A percentile compares a stretch with the other conserved stretches of the same genome.
Conservation (phyloP, 2,888 invertebrate species). For the Dioctria linearis region DNA sequence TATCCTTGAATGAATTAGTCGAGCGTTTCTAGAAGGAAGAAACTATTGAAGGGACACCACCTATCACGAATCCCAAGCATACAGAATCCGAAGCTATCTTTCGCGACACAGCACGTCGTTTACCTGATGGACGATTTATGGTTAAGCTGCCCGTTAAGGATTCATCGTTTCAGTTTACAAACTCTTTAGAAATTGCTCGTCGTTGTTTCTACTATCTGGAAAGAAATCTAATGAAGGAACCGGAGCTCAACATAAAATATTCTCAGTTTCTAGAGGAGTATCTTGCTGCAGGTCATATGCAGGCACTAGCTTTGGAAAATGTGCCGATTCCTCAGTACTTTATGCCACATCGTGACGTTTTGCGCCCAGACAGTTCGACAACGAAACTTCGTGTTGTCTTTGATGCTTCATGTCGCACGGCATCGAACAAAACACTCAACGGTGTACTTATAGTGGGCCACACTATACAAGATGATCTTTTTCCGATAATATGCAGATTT, state of each 20-base stretch:
- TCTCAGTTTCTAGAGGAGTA: conserved; percentile 48
- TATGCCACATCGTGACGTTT: conserved; percentile 54
- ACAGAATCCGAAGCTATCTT: too few species aligned
- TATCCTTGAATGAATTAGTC: background rate
- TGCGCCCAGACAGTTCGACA: conserved; percentile 44
- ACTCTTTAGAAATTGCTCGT: background rate
- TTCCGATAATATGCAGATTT: conserved; percentile 62
- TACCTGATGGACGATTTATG: background rate
- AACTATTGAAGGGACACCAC: background rate
- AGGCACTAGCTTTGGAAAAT: background rate
- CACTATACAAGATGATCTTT: conserved; percentile 57
- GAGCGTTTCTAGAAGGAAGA: conserved; percentile 22
- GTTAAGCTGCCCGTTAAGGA: background rate
- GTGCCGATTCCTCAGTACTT: conserved; percentile 13
- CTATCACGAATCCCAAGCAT: too few species aligned
- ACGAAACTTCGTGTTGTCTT: too few species aligned
- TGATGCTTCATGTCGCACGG: too few species aligned
- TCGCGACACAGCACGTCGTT: too few species aligned
- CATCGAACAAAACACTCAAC: too few species aligned
- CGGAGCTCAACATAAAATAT: background rate
- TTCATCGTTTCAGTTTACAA: background rate
- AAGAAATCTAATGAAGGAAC: background rate
- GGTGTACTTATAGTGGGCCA: too few species aligned
- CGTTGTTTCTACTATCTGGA: background rate
- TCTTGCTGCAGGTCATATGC: conserved; percentile 26